A percentile compares a stretch with the other conserved stretches of the same genome.
These are phyloP conservation scores for Cephus nigrinus DNA, from an alignment of 2,888 invertebrate genomes.

Conservation along the genomic window DNA sequence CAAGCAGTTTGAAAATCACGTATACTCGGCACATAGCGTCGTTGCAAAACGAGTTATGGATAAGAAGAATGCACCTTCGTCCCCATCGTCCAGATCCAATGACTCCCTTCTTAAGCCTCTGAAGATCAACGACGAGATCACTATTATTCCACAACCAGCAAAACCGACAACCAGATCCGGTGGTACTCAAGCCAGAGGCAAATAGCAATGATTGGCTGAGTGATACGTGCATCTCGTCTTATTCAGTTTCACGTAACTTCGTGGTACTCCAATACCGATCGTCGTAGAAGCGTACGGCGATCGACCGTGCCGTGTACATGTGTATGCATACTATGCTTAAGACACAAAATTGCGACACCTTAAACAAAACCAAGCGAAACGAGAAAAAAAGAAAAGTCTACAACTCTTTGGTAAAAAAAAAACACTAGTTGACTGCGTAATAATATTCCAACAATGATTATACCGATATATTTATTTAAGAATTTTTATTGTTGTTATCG, in stretches of 20 bases:
- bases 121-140: constrained; percentile 90
- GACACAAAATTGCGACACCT: constrained; percentile 39
- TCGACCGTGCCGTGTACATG: constrained; percentile 54
- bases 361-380: constrained; percentile 27
- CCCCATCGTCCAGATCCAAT: constrained; percentile 65
- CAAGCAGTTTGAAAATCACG: constrained; percentile 94
- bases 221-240: constrained; percentile 54
- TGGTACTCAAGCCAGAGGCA: constrained; percentile 55
- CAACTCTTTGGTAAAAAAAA: constrained; percentile 1
- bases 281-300: constrained; percentile 32
- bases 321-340: constrained; percentile 56
- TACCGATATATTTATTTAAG: constrained; percentile 64
- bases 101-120: constrained; percentile 82
- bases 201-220: constrained; percentile 63
- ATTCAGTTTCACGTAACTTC: constrained; percentile 49
- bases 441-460: constrained; percentile 61
- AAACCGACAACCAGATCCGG: constrained; percentile 64
- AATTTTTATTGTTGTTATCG: constrained; percentile 64
- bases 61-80: constrained; percentile 73
- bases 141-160: constrained; percentile 87
- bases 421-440: constrained; percentile 58
- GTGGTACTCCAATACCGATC: constrained; percentile 45
- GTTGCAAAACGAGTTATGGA: constrained; percentile 89
- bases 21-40: constrained; percentile 92
- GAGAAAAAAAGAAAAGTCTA: constrained; percentile 11